Evolutionary conservation across 2,797 vertebrate species (phyloP), one percentile per base, ranked within the genome.

Genomic region (Pampus argenteus): DNA sequence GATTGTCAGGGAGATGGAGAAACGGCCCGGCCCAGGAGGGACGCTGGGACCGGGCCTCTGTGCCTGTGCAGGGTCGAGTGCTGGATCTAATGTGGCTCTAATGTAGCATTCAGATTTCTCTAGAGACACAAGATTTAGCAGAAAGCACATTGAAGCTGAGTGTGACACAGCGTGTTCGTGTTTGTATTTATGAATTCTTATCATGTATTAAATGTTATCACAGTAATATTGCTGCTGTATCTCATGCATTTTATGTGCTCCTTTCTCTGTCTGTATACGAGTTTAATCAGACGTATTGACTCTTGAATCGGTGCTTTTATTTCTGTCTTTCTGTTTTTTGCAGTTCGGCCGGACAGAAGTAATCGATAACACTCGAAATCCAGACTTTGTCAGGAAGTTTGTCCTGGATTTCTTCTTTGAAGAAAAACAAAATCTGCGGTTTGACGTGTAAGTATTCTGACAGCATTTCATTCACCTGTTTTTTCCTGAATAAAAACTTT

Each of bases 371-470:
- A 97, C 97, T 42, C 89, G 98, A 71, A 99, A 97, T 83, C 98
- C 98, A 0, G 98, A 99, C 89, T 99, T 99, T 23, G 95, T 99
- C 81, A 94, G 98, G 79, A 99, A 99, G 84, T 99, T 99, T 3
- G 95, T 99, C 71, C 91, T 99, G 38, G 97, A 99, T 91, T 99
- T 97, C 92, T 99, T 98, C 91, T 99, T 99, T 5, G 98, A 99
- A 79, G 98, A 99, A 91, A 99, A 97, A 88, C 98, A 99, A 90
- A 99, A 98, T 70, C 94, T 99, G 36, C 95, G 98, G 74, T 99
- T 99, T 25, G 97, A 99, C 2, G 96, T 97, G 98, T 99, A 92
- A 98, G 97, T 95, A 88, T 57, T 7, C 3, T 5, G 6, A 36
- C 31, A 3, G 2, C 9, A 2, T 67, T 67, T 57, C 9, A 61